Base-by-base conservation (phyloP, 1,140 invertebrate genomes). In the Asbolus verrucosus region DNA sequence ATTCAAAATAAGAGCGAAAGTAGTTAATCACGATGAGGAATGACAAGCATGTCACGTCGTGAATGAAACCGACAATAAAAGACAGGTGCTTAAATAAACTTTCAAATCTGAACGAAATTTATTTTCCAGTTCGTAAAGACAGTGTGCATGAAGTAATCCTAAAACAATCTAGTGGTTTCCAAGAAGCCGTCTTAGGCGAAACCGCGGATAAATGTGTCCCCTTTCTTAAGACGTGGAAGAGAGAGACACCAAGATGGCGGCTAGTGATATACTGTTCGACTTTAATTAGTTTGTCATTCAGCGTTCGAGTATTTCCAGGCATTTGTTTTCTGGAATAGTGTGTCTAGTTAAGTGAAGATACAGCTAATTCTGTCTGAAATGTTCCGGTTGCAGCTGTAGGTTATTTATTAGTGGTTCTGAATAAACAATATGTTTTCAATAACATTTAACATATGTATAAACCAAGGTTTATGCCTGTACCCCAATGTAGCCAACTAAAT, bases 271-370 rank as follows among this genome's bases (percentile, higher is more conserved):
- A 73, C 61, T 73, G 67, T 70, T 59, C 61, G 67, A 70, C 71
- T 73, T 73, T 73, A 73, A 73, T 73, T 73, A 73, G 71, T 73
- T 73, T 70, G 71, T 73, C 71, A 73, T 73, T 73, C 67, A 70
- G 38, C 41, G 66, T 72, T 72, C 70, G 67, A 70, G 67, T 70
- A 68, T 66, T 69, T 69, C 67, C 43, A 66, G 67, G 69, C 62
- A 69, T 73, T 69, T 73, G 67, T 73, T 73, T 70, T 65, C 68
- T 70, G 41, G 61, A 70, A 70, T 65, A 65, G 60, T 65, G 38
- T 63, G 68, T 54, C 68, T 70, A 54, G 60, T 70, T 65, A 70
- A 70, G 46, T 65, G 39, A 46, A 70, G 41, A 70, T 54, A 70
- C 39, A 70, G 68, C 43, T 70, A 70, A 70, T 70, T 70, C 46